A percentile compares a stretch with the other conserved stretches of the same genome.
Conservation (phyloP, 2,113 vertebrate genomes). For the Grus americana region DNA sequence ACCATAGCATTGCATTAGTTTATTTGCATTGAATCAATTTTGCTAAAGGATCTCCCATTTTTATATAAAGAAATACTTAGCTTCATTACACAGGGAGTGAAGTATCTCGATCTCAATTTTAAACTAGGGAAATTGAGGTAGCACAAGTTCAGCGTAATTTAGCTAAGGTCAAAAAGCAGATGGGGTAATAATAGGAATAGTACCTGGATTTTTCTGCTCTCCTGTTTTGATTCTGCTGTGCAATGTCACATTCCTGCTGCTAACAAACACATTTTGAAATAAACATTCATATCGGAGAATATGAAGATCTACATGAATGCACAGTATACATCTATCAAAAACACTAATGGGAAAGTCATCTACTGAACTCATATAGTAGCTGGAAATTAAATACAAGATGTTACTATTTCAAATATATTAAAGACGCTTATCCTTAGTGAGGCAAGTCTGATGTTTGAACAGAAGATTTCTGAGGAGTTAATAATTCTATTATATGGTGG, state of each 20-base stretch:
- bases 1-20: not conserved
- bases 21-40: conserved; percentile 61
- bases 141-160: conserved; percentile 30
- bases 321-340: not conserved
- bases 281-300: not conserved
- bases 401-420: conserved; percentile 21
- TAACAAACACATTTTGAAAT: conserved; percentile 3
- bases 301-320: not conserved
- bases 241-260: not conserved
- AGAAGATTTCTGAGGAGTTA: conserved; percentile 42
- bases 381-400: conserved; percentile 28
- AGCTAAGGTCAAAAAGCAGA: conserved; percentile 15
- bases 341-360: not conserved
- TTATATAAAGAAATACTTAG: conserved; percentile 23
- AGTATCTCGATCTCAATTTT: not conserved
- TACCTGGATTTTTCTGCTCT: not conserved
- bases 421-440: not conserved
- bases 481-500: not conserved
- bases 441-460: conserved; percentile 14
- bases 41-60: conserved; percentile 15
- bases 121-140: conserved; percentile 28
- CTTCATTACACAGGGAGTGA: not conserved
- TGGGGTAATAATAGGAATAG: not conserved
- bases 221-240: not conserved
- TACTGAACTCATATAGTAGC: not conserved